Evolutionary conservation across 1,140 invertebrate species (phyloP).

Genomic region (Centruroides sculpturatus): DNA sequence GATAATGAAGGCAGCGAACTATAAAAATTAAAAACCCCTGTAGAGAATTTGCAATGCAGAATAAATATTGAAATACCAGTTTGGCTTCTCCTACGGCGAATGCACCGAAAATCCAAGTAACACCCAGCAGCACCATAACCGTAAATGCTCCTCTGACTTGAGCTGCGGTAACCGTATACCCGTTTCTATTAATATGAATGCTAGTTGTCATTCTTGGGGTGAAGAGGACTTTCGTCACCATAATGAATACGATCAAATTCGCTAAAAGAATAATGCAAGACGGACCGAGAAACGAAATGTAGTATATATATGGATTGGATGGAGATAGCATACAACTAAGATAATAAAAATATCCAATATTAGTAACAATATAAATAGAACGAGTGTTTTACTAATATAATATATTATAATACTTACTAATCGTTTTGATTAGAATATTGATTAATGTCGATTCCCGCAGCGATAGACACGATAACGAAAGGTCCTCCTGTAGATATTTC

Average conservation of each 20-base stretch:
- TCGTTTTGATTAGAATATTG: constrained; percentile 24
- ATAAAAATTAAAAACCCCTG: constrained; percentile 40
- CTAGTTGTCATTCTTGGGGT: constrained; percentile 21
- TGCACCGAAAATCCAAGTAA: constrained; percentile 39
- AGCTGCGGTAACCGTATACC: constrained; percentile 15
- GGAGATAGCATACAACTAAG: constrained; percentile 30
- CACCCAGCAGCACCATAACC: constrained; percentile 37
- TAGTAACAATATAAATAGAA: not conserved
- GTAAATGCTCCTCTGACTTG: constrained; percentile 38
- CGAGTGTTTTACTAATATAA: not conserved
- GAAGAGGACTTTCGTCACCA: constrained; percentile 34
- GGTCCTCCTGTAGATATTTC: constrained; percentile 27
- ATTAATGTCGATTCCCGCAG: constrained; percentile 24
- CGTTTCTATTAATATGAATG: constrained; percentile 1
- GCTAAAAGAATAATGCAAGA: constrained; percentile 33
- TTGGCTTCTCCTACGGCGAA: constrained; percentile 33
- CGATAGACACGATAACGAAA: constrained; percentile 26
- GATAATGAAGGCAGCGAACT: constrained; percentile 35
- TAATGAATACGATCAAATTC: constrained; percentile 34
- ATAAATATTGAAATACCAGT: constrained; percentile 36
- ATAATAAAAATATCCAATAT: not conserved
- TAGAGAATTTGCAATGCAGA: constrained; percentile 35
- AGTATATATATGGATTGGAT: constrained; percentile 28
- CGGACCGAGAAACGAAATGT: constrained; percentile 31
- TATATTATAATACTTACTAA: constrained; percentile 12